Percentiles rank a stretch among this genome's conserved stretches.
These are phyloP conservation scores for Anolis apletophallus DNA, from an alignment of 2,797 vertebrate species.

Conservation along the genomic window DNA sequence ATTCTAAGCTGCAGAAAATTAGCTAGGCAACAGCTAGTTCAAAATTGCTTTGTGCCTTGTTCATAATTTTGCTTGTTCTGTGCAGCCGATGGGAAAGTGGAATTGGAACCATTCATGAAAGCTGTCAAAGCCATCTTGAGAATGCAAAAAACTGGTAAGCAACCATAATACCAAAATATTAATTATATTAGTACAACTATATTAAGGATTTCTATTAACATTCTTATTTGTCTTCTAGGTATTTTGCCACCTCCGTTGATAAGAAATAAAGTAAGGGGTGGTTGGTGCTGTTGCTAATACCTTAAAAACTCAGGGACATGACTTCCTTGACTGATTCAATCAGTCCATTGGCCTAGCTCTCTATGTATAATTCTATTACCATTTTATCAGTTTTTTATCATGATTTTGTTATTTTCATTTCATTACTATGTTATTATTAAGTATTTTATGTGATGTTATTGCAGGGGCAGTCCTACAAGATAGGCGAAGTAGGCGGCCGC, in stretches of 20 bases:
- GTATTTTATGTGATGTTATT: too few relatives aligned
- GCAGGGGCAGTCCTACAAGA: too few relatives aligned
- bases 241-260: background rate
- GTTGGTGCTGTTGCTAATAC: too few relatives aligned
- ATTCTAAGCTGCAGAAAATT: background rate
- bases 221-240: background rate
- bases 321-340: too few relatives aligned
- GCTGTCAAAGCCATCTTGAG: constrained; percentile 14
- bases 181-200: background rate
- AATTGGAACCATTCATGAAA: constrained; percentile 46
- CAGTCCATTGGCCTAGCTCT: too few relatives aligned
- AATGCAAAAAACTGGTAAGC: constrained; percentile 45
- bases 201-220: background rate
- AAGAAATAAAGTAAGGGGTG: background rate
- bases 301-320: too few relatives aligned
- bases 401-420: too few relatives aligned
- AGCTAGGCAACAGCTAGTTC: background rate
- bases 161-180: background rate
- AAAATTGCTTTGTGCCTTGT: background rate
- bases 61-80: constrained; percentile 19
- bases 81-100: constrained; percentile 50
- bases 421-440: too few relatives aligned
- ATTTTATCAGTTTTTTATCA: too few relatives aligned
- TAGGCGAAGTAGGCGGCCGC: too few relatives aligned
- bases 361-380: too few relatives aligned